Base-by-base conservation (phyloP, 2,797 vertebrate genomes). In the Peromyscus nudipes region DNA sequence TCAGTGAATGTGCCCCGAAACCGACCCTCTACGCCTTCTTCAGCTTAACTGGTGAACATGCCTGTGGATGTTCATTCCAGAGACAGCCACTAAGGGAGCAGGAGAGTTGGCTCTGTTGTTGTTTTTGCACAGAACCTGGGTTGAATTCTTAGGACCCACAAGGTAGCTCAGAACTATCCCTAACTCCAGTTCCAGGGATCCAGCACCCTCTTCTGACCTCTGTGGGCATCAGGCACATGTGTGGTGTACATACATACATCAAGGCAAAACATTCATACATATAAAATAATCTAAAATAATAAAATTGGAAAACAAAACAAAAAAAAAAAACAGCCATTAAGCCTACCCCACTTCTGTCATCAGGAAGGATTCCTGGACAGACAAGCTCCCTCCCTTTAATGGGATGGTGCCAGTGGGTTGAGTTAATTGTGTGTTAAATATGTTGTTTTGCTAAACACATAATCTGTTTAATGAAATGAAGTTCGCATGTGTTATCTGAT, bases 1-100 rank as follows among this genome's bases (percentile, higher is more conserved):
- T 4, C 2, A 46, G 6, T 0, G 29, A 76, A 4, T 1, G 2
- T 0, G 0, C 1, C n/a, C 60, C 7, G 57, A 49, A 13, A 25
- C 76, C 9, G 10, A 17, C 6, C 57, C 23, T 6, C 43, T 77
- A 4, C 46, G 40, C 52, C 57, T 67, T 52, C 43, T 9, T n/a
- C 6, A 13, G 13, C 6, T 1, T 40, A 29, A 13, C 76, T 9
- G 31, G 4, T n/a, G 65, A 14, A 0, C 52, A 71, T 14, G 29
- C 2, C 0, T 40, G 52, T 71, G 37, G 49, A 25, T 27, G 6
- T 27, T 82, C 11, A 9, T 49, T 31, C 75, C 21, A 49, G 25
- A 73, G 77, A 60, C 49, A 69, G 43, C 43, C 64, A 25, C 25
- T 4, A 52, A n/a, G 19, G 11, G 64, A 46, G 31, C 43, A 65